A percentile compares a stretch with the other conserved stretches of the same genome.
phyloP scores from a whole-genome alignment of 2,888 invertebrate species.

The Drosophila longiperda region DNA sequence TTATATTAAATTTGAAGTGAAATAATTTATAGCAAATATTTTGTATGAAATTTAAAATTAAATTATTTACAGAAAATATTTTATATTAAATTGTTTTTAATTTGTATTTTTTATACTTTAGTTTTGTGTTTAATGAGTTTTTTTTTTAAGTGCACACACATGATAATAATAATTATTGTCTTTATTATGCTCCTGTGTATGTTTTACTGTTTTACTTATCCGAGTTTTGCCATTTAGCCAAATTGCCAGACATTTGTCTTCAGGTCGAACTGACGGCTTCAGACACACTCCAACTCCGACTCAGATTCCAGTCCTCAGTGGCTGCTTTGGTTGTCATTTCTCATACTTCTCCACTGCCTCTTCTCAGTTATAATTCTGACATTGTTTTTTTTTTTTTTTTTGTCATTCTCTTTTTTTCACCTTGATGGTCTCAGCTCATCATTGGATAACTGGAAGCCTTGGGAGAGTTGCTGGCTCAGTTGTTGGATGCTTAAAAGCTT shows the following conservation, averaged over 20 bases:
- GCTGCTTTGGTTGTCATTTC: constrained; percentile 29
- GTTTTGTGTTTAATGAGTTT: neutral
- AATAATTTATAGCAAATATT: too few relatives aligned
- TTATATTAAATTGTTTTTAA: too few relatives aligned
- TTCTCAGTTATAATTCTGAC: constrained; percentile 34
- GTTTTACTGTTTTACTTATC: constrained; percentile 67
- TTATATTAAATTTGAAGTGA: too few relatives aligned
- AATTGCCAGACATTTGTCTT: constrained; percentile 81
- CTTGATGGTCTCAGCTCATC: constrained; percentile 48
- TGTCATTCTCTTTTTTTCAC: constrained; percentile 20
- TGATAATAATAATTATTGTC: constrained; percentile 80
- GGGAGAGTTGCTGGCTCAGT: constrained; percentile 22
- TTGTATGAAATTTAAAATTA: too few relatives aligned
- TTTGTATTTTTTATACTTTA: too few relatives aligned
- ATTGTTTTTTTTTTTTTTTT: constrained; percentile 24
- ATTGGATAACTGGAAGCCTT: constrained; percentile 18
- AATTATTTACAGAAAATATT: too few relatives aligned
- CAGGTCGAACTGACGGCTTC: constrained; percentile 23
- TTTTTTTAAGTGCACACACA: constrained; percentile 49
- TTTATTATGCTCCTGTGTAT: constrained; percentile 76
- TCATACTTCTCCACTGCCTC: constrained; percentile 23
- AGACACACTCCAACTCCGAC: neutral
- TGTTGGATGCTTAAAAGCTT: constrained; percentile 71
- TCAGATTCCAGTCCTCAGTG: constrained; percentile 11
- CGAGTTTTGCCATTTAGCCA: constrained; percentile 77